These are phyloP conservation scores for Peucedramus taeniatus DNA, from an alignment of 2,113 vertebrate species.

Conservation along the genomic window DNA sequence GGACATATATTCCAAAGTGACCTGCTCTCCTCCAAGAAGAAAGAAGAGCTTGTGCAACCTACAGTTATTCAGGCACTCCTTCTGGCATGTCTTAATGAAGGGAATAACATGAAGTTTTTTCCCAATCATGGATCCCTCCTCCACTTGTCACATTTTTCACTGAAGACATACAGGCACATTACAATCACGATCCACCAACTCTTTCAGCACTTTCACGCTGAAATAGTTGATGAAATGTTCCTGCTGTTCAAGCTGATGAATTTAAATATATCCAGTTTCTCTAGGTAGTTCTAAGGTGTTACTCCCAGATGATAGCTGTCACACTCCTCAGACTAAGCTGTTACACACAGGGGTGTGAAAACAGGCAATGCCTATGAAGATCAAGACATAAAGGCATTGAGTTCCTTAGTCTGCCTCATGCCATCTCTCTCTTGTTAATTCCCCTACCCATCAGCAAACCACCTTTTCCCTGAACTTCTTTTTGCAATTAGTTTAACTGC, in stretches of 20 bases:
- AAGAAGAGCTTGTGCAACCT: background rate
- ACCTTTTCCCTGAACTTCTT: background rate
- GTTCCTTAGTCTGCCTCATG: background rate
- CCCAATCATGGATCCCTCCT: background rate
- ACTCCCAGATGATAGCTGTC: background rate
- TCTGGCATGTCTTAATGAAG: background rate
- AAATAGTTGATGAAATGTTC: background rate
- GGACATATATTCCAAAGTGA: background rate
- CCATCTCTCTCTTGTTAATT: background rate
- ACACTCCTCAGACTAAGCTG: background rate
- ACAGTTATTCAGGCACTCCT: background rate
- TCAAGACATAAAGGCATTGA: background rate
- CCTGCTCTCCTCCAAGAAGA: background rate
- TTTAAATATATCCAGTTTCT: background rate
- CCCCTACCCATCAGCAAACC: background rate
- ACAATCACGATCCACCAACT: background rate
- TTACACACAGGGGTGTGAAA: background rate
- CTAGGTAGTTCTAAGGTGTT: background rate
- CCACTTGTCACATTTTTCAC: background rate
- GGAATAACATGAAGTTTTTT: background rate
- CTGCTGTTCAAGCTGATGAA: background rate
- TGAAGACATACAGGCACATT: background rate
- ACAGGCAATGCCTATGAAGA: background rate
- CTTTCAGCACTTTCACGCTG: background rate
- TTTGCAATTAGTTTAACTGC: background rate